Base-by-base conservation (phyloP, 2,113 vertebrate genomes). In the Pseudorasbora parva region DNA sequence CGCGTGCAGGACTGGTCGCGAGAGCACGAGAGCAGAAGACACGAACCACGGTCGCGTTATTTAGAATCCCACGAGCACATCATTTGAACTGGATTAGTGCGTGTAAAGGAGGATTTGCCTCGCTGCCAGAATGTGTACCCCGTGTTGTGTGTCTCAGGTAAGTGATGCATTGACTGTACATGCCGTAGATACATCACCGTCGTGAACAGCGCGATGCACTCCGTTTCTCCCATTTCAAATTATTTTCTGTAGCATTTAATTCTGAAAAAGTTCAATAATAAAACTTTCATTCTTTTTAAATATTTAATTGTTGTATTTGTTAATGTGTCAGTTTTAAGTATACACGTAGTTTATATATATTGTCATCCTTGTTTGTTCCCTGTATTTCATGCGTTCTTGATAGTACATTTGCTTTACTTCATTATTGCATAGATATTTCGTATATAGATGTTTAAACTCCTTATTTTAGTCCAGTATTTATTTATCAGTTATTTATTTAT, bases 111-210 rank as follows among this genome's bases (percentile, higher is more conserved):
- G 79, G 43, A 69, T 54, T 51, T 59, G 11, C 3, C 1, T 3
- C 72, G 4, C 5, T 47, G 49, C 25, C 43, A 83, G 5, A 5
- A 94, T 94, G 94, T 93, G 92, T 23, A 86, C 78, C 0, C 92
- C 88, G 81, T 94, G 93, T 64, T 94, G 94, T 80, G 10, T 94
- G n/a, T 83, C 92, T 60, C 94, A 94, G 94, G 94, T 94, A 82
- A 94, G 94, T 15, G 69, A 37, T 60, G 11, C n/a, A 12, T 47
- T 75, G 5, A 56, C 59, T 43, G n/a, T 41, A 82, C 4, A 25
- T 23, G 51, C n/a, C n/a, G n/a, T 59, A 37, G 7, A 60, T 43
- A 43, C 76, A 25, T 41, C 27, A 27, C 8, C 5, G 78, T 30
- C 57, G 57, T n/a, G 54, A 45, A 25, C 6, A 33, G 1, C 33